Base-by-base conservation (phyloP, 1,140 invertebrate genomes). In the Philopotamus ludificatus region DNA sequence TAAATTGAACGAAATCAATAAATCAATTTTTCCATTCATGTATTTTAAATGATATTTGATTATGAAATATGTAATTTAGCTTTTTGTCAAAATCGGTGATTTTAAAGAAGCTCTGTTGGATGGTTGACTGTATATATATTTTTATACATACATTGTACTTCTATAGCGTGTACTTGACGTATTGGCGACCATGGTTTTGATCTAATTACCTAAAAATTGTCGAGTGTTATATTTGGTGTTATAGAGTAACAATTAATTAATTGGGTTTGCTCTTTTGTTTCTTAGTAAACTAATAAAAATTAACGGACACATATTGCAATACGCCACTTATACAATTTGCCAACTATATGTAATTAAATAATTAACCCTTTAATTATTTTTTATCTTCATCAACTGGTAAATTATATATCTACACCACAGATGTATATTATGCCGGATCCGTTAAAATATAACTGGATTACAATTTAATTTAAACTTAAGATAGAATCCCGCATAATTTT, bases 61-160 rank as follows among this genome's bases (percentile, higher is more conserved):
- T 7, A 34, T 34, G 12, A 34, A 34, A 34, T 20, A 66, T 44
- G 12, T n/a, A n/a, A n/a, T n/a, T n/a, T n/a, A n/a, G n/a, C n/a
- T n/a, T n/a, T 21, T 15, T 15, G 16, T 39, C 54, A 28, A 67
- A n/a, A 39, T n/a, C n/a, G 34, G 7, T 39, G n/a, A 8, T 39
- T 8, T 39, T 8, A 8, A 39, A 39, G 34, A 39, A 39, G n/a
- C n/a, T n/a, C n/a, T n/a, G n/a, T n/a, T n/a, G n/a, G n/a, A n/a
- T n/a, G n/a, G n/a, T n/a, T n/a, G n/a, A n/a, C n/a, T n/a, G n/a
- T n/a, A n/a, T n/a, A n/a, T n/a, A n/a, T n/a, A n/a, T n/a, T n/a
- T n/a, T n/a, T n/a, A n/a, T 60, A 81, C 86, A 85, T 78, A 89
- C 88, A 86, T 73, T 89, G 82, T 25, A 92, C 89, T 83, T 90